phyloP scores from a whole-genome alignment of 2,797 vertebrate genomes.

The Notolepis coatsorum region DNA sequence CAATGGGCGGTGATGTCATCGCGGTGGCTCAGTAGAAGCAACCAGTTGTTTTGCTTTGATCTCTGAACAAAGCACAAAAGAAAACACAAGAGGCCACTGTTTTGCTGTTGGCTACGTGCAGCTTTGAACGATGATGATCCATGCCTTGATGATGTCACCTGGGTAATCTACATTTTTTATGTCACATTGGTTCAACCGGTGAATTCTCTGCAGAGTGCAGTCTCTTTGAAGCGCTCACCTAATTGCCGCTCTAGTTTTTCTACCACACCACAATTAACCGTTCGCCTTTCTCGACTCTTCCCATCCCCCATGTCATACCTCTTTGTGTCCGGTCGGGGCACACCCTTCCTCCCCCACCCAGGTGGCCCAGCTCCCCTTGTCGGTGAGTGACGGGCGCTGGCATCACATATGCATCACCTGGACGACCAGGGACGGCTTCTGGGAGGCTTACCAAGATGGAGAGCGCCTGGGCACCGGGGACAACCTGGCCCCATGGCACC shows the following conservation, averaged over 20 bases:
- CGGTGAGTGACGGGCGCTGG: slow-evolving; percentile 96
- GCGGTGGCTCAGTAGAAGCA: slow-evolving; percentile 42
- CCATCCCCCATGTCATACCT: not conserved
- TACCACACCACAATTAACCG: slow-evolving; percentile 40
- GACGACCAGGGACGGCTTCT: slow-evolving; percentile 97
- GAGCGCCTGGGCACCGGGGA: slow-evolving; percentile 95
- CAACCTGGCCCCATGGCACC: slow-evolving; percentile 98
- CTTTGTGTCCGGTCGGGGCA: not conserved
- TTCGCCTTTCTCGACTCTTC: slow-evolving; percentile 10
- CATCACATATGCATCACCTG: slow-evolving; percentile 98
- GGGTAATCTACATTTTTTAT: slow-evolving; percentile 67
- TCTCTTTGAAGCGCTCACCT: slow-evolving; percentile 62
- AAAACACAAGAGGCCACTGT: slow-evolving; percentile 37
- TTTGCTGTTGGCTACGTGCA: slow-evolving; percentile 55
- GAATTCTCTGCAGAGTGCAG: slow-evolving; percentile 33
- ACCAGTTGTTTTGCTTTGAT: slow-evolving; percentile 69
- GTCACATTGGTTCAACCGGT: slow-evolving; percentile 43
- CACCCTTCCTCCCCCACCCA: slow-evolving; percentile 48
- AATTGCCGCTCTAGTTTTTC: slow-evolving; percentile 64
- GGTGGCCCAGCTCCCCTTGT: slow-evolving; percentile 95
- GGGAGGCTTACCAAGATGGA: slow-evolving; percentile 98
- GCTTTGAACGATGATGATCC: slow-evolving; percentile 66
- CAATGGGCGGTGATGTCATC: slow-evolving; percentile 61
- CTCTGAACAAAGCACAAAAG: slow-evolving; percentile 55
- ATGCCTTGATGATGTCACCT: slow-evolving; percentile 65